Base-by-base conservation (phyloP, 1,140 invertebrate species). In the Drosophila prosaltans region DNA sequence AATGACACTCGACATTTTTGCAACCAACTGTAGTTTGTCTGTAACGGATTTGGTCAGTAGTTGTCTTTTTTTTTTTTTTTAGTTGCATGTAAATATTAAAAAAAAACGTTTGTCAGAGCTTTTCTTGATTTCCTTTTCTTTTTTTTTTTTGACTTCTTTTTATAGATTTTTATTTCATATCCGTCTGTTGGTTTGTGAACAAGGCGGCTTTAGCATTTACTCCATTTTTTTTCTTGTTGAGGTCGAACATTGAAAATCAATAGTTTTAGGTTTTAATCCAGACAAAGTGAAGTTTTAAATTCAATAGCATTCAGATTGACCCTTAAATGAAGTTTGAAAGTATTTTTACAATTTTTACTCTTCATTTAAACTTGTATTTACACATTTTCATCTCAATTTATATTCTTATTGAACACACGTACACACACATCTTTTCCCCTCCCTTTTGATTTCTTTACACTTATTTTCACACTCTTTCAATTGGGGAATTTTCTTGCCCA, bases 31-130 rank as follows among this genome's bases (percentile, higher is more conserved):
- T 43, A 55, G 65, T 80, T 59, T 59, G 32, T 59, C 32, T 59
- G 57, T 39, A 40, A 24, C 60, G 48, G 54, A 74, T 74, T 80
- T 69, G 69, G 68, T 69, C 72, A 65, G 76, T 75, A 74, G 54
- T 74, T 69, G 59, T 59, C 1, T 55, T 28, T 54, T 36, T 60
- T 54, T 41, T 54, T 57, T 21, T 24, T 8, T 8, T 88, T 74
- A 16, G 16, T 69, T 71, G 68, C 72, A 16, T 26, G n/a, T 69
- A 85, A 86, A 82, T 88, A 82, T 88, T 79, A 75, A 79, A 88
- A 86, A 75, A 82, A 69, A 36, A 36, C 3, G 32, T 72, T 72
- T 67, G 69, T 63, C 40, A 30, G 45, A 16, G 40, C 28, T 30
- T 30, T 36, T 36, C 30, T 76, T 3, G 21, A 62, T 5, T n/a